Conservation (phyloP, 2,113 vertebrate species). For the Microtus montanus region DNA sequence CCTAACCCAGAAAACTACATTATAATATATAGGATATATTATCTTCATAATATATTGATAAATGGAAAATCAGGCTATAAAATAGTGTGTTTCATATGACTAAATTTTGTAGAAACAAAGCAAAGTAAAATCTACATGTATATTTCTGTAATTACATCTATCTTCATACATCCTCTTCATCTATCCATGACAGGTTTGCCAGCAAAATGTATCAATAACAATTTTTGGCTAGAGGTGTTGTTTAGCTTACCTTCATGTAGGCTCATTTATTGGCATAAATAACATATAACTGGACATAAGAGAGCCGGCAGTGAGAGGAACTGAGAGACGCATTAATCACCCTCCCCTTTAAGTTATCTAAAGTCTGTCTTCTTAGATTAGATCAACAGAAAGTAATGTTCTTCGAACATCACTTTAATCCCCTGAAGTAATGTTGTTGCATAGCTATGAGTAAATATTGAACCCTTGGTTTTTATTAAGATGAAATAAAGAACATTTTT, state of each 20-base stretch:
- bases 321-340: background rate
- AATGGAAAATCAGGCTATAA: background rate
- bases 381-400: conserved; percentile 8
- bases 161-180: background rate
- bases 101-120: background rate
- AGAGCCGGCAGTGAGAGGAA: background rate
- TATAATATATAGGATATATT: background rate
- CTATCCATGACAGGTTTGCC: background rate
- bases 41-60: background rate
- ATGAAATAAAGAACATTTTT: conserved; percentile 20
- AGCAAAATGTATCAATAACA: background rate
- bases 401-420: background rate
- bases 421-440: conserved; percentile 13
- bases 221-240: background rate
- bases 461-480: background rate
- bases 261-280: background rate
- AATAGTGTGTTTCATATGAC: background rate
- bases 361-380: conserved; percentile 31
- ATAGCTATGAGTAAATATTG: conserved; percentile 1
- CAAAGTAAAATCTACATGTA: background rate
- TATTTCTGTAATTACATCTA: background rate
- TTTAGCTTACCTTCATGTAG: background rate
- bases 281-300: background rate
- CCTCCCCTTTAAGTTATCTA: background rate
- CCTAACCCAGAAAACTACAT: background rate